Base-by-base conservation (phyloP, 2,797 vertebrate genomes). In the Mormyrus hasselquistii region DNA sequence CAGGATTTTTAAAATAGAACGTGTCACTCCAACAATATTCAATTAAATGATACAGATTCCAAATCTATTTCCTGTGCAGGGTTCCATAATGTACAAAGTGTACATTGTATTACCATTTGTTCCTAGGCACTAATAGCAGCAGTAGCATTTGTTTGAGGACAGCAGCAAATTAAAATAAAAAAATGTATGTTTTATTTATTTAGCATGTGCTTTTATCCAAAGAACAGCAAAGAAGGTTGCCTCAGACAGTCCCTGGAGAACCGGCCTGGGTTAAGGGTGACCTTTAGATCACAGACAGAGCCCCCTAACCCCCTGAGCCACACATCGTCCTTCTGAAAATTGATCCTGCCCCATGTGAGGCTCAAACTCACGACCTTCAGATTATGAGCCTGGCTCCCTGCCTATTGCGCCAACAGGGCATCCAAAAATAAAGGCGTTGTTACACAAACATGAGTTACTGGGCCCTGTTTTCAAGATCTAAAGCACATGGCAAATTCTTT, bases 81-180 rank as follows among this genome's bases (percentile, higher is more conserved):
- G 50, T 87, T 86, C 1, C 76, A 25, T 16, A 62, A 83, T 89
- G 53, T 52, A 38, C 49, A n/a, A 91, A 91, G 47, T 9, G 91
- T 1, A 87, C 69, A 62, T 34, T 87, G 12, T 73, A 89, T 69
- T 2, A 55, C 90, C 92, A 91, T 89, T 92, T 88, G 89, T 89
- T 91, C 91, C 69, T 92, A 62, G 91, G 76, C 86, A 91, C 83
- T 57, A 19, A 90, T 1, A n/a, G 38, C 92, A 88, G 44, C 85
- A 55, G 12, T 79, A 86, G 1, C 49, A 92, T 91, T 91, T 49
- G 49, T 90, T 2, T n/a, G 29, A 55, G 86, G 87, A 89, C 47
- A 92, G 82, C 3, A 89, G n/a, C 25, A 92, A 91, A 79, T 90
- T 34, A 79, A 79, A 79, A 79, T 47, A 44, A 79, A 41, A 79